Conservation (phyloP, 1,140 invertebrate species). For the Calliphora vicina region DNA sequence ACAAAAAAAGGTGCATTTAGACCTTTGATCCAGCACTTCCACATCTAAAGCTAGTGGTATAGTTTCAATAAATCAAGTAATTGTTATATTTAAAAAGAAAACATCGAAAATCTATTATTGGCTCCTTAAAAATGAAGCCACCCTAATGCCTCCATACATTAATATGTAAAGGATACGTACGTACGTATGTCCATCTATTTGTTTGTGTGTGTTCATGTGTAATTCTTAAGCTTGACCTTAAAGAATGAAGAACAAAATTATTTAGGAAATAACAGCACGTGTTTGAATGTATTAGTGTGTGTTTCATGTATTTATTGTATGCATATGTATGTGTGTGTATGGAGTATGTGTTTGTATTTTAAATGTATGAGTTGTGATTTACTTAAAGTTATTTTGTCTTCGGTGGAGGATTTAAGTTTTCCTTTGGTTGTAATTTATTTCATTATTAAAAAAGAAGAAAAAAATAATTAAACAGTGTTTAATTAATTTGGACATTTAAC, state of each 20-base stretch:
- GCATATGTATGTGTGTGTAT: not conserved
- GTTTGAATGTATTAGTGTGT: not conserved
- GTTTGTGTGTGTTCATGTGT: not conserved
- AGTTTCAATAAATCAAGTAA: too few species aligned
- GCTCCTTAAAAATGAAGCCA: too few species aligned
- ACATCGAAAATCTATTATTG: too few species aligned
- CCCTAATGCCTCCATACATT: too few species aligned
- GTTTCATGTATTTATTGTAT: not conserved
- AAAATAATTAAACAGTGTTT: too few species aligned
- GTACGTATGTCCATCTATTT: not conserved
- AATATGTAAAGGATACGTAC: too few species aligned
- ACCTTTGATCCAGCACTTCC: too few species aligned
- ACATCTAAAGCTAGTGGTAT: too few species aligned
- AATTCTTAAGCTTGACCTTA: constrained; percentile 1
- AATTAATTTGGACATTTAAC: too few species aligned
- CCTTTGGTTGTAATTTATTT: not conserved
- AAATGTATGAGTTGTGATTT: not conserved
- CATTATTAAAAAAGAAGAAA: not conserved
- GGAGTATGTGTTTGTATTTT: not conserved
- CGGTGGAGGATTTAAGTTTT: not conserved
- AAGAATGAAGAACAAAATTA: not conserved
- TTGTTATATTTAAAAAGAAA: too few species aligned
- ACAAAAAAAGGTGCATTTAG: too few species aligned
- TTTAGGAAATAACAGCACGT: not conserved
- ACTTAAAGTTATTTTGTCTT: not conserved